Base-by-base conservation (phyloP, 2,113 vertebrate species). In the Poeciliopsis occidentalis region DNA sequence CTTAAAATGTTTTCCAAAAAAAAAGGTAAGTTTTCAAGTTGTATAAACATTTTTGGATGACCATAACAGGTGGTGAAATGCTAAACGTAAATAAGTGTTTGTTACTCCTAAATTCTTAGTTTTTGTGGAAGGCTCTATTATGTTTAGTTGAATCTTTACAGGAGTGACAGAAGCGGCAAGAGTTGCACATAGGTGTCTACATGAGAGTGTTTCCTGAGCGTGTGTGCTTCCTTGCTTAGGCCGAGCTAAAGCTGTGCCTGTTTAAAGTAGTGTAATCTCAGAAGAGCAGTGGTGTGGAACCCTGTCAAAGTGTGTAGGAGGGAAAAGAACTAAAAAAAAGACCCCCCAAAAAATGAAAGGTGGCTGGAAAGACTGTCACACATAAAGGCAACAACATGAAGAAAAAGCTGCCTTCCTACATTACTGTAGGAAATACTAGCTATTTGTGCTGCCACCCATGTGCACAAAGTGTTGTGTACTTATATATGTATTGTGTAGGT, bases 241-340 rank as follows among this genome's bases (percentile, higher is more conserved):
- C 65, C 12, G 39, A 44, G 68, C 41, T 31, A 71, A 47, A 47
- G 39, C 39, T 41, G 83, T 79, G 75, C 89, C 63, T 80, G 65
- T 81, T 90, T 75, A 73, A 80, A 26, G 67, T 47, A 81, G 75
- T 86, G 81, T 77, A 83, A 91, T 85, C 82, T 87, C 64, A 73
- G 34, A 71, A 63, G 83, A 34, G 84, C 91, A 79, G 72, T 47
- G 69, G 76, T 41, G 75, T 86, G 82, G 82, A 92, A 88, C 75
- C 44, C 15, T 64, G 75, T 62, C 67, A 64, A 60, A 32, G 60
- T 64, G 65, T 44, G 30, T 68, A 27, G 65, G 37, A 69, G 60
- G 69, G 60, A 37, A 66, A 76, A 54, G 71, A 72, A 88, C 67
- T 12, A 66, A 63, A 81, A 41, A 67, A 74, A 73, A 73, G 71